Conservation (phyloP, 2,113 vertebrate genomes). For the Melanerpes formicivorus region DNA sequence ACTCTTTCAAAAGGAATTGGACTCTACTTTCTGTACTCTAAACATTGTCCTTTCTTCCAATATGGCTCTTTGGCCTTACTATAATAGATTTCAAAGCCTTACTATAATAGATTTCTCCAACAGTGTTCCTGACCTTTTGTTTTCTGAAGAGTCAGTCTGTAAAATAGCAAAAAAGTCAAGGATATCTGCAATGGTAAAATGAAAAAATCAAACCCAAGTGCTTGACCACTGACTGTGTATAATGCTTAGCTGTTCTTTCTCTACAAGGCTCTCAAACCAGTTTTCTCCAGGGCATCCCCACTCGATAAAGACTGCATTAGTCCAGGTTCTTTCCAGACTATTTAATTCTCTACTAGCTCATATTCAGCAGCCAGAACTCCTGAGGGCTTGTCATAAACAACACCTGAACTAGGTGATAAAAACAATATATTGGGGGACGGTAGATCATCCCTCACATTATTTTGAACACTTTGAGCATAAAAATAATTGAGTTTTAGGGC, state of each 20-base stretch:
- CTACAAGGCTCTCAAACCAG: not conserved
- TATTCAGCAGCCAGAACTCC: not conserved
- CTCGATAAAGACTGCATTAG: not conserved
- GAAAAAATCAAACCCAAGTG: not conserved
- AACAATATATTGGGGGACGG: not conserved
- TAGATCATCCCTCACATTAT: not conserved
- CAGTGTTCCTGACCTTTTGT: slow-evolving; percentile 16
- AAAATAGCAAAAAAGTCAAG: slow-evolving; percentile 9
- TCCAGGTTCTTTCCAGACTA: not conserved
- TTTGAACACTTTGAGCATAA: not conserved
- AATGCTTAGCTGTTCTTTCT: not conserved
- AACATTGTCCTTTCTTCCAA: not conserved
- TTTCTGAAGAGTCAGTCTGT: not conserved
- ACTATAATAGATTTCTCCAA: not conserved
- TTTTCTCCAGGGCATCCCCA: not conserved
- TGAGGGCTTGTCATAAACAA: not conserved
- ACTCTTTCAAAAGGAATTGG: not conserved
- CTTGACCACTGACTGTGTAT: not conserved
- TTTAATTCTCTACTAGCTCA: not conserved
- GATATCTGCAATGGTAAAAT: not conserved
- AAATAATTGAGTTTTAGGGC: not conserved
- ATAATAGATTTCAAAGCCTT: not conserved
- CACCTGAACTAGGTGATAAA: not conserved
- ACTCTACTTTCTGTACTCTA: not conserved
- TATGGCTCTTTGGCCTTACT: not conserved